These are phyloP conservation scores for Papilio gigon DNA, from an alignment of 2,888 invertebrate species.

Conservation along the genomic window DNA sequence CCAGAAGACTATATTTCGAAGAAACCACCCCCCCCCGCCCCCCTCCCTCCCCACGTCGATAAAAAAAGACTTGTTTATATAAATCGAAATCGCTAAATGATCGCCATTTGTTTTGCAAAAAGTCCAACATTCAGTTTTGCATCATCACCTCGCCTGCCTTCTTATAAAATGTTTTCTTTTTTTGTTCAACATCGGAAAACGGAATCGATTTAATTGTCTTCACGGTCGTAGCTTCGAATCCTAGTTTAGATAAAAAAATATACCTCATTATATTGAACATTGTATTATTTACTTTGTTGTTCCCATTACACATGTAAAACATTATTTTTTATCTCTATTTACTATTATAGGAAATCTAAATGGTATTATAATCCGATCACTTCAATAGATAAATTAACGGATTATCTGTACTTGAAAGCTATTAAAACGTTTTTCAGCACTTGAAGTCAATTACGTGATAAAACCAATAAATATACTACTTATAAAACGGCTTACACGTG, in stretches of 20 bases:
- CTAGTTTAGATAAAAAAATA: background rate
- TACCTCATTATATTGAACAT: no score
- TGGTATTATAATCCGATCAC: background rate
- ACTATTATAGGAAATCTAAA: background rate
- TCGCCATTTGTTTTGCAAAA: background rate
- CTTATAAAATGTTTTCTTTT: background rate
- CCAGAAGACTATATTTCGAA: no score
- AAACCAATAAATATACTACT: no score
- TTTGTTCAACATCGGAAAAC: background rate
- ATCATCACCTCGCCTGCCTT: background rate
- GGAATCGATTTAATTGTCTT: background rate
- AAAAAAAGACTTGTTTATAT: no score
- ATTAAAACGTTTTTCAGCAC: background rate
- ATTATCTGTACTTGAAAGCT: slow-evolving; percentile 21
- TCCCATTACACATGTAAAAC: background rate
- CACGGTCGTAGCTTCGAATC: background rate
- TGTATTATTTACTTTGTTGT: background rate
- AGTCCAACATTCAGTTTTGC: background rate
- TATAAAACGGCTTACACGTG: no score
- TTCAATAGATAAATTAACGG: background rate
- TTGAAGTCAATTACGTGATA: no score
- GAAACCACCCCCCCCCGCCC: no score
- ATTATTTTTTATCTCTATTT: background rate
- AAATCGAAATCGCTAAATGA: no score
- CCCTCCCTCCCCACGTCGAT: no score